Evolutionary conservation across 2,888 invertebrate species (phyloP).

Genomic region (Drosophila ustulata): DNA sequence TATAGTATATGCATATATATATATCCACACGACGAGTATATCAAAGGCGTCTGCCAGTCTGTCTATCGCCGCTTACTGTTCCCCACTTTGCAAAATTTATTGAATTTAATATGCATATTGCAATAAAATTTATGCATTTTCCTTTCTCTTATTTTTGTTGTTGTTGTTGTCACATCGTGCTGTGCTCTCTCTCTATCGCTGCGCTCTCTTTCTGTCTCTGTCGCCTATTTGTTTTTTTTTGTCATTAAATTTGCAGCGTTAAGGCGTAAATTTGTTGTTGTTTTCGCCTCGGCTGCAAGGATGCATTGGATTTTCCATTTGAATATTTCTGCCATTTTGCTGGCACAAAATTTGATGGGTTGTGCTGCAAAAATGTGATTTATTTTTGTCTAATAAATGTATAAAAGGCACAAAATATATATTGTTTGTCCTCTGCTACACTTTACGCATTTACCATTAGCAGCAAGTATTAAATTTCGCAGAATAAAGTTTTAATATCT

Average conservation of each 20-base stretch:
- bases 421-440: neutral
- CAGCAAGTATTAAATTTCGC: neutral
- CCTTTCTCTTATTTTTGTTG: slow-evolving; percentile 8
- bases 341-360: slow-evolving; percentile 15
- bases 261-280: slow-evolving; percentile 42
- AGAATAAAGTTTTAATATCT: neutral
- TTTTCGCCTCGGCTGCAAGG: slow-evolving; percentile 2
- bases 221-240: slow-evolving; percentile 15
- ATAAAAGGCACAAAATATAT: neutral
- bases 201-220: too few relatives aligned
- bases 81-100: slow-evolving; percentile 60
- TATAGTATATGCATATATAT: slow-evolving; percentile 5
- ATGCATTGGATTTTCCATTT: slow-evolving; percentile 47
- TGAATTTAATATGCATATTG: slow-evolving; percentile 79
- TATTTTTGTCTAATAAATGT: slow-evolving; percentile 20
- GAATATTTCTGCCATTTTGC: slow-evolving; percentile 16
- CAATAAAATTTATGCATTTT: slow-evolving; percentile 65
- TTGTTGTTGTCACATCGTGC: neutral
- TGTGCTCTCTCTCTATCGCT: neutral
- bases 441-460: neutral
- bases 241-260: slow-evolving; percentile 55
- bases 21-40: slow-evolving; percentile 9
- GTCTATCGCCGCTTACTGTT: slow-evolving; percentile 23
- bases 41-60: slow-evolving; percentile 50
- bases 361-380: slow-evolving; percentile 7